A percentile compares a stretch with the other conserved stretches of the same genome.
Conservation (phyloP, 2,888 invertebrate species). For the Eumerus sabulonum region DNA sequence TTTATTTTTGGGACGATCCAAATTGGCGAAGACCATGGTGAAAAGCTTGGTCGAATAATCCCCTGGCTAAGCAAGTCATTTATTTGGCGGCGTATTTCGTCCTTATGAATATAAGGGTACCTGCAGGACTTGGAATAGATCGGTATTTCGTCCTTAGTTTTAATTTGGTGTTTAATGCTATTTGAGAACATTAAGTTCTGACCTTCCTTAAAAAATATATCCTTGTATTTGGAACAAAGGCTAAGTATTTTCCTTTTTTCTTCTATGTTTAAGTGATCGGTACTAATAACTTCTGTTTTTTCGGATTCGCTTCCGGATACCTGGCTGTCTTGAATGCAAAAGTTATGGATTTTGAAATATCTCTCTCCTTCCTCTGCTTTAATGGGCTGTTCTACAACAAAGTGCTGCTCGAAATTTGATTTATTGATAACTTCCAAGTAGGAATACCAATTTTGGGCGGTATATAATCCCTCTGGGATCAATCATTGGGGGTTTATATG, state of each 20-base stretch:
- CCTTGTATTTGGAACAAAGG: neutral
- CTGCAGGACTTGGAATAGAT: neutral
- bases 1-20: too few relatives aligned
- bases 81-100: neutral
- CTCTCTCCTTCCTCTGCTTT: too few relatives aligned
- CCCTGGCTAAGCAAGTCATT: neutral
- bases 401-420: too few relatives aligned
- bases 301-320: too few relatives aligned
- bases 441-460: too few relatives aligned
- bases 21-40: too few relatives aligned
- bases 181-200: neutral
- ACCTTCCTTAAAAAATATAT: neutral
- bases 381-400: too few relatives aligned
- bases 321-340: neutral
- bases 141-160: neutral
- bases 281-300: neutral
- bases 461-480: too few relatives aligned
- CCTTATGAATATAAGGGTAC: neutral
- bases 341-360: too few relatives aligned
- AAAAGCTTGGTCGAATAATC: neutral
- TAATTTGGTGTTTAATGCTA: neutral
- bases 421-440: too few relatives aligned
- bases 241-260: neutral
- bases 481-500: too few relatives aligned
- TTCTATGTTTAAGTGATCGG: neutral